phyloP scores from a whole-genome alignment of 2,113 vertebrate genomes.

The Catharus bicknelli region DNA sequence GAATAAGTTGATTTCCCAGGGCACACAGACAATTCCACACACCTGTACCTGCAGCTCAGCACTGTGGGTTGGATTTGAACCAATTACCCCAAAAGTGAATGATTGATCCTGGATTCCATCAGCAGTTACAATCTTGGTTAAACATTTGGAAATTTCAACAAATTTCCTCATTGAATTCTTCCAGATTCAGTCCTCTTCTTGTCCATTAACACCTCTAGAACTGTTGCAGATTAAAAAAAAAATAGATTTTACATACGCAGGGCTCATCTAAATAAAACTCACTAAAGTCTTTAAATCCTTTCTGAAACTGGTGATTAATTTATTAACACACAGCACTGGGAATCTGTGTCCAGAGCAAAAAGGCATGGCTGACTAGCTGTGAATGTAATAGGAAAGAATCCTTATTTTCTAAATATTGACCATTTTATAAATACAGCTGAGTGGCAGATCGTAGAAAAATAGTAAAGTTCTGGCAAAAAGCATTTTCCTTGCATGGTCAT shows the following conservation, averaged over 20 bases:
- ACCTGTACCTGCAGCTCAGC: not conserved
- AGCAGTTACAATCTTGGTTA: not conserved
- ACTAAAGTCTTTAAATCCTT: not conserved
- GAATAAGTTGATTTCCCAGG: not conserved
- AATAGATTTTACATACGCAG: not conserved
- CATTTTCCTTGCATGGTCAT: not conserved
- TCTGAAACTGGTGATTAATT: not conserved
- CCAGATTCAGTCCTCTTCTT: not conserved
- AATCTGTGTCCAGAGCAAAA: not conserved
- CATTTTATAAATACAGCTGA: not conserved
- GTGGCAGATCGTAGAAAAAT: not conserved
- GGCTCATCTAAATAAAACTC: not conserved
- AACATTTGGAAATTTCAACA: not conserved
- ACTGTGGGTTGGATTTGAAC: not conserved
- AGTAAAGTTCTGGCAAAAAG: not conserved
- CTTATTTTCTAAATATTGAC: not conserved
- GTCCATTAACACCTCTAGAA: not conserved
- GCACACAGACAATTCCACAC: not conserved
- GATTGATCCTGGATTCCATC: not conserved
- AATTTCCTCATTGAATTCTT: not conserved
- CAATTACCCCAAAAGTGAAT: not conserved
- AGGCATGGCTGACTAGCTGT: not conserved
- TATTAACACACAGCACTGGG: not conserved
- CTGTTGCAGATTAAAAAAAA: not conserved
- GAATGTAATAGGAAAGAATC: not conserved